Evolutionary conservation across 2,888 invertebrate species (phyloP).

Genomic region (Boloria euphrosyne): DNA sequence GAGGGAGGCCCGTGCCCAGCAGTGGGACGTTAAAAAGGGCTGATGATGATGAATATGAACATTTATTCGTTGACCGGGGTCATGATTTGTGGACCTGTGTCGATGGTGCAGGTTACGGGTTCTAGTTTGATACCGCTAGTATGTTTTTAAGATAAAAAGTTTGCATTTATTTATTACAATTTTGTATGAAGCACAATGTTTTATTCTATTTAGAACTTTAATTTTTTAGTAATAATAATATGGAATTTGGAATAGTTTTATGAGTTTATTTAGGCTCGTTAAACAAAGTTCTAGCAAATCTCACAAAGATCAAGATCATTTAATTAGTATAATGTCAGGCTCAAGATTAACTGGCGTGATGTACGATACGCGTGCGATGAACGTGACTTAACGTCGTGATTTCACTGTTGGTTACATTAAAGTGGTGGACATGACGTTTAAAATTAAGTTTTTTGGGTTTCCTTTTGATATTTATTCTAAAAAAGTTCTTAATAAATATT

Average conservation of each 20-base stretch:
- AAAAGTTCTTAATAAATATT: too few species aligned
- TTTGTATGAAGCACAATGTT: too few species aligned
- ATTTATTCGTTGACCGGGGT: too few species aligned
- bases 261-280: conserved; percentile 7
- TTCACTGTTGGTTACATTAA: conserved; percentile 34
- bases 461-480: background rate
- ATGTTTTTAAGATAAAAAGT: too few species aligned
- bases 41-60: too few species aligned
- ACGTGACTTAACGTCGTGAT: conserved; percentile 51
- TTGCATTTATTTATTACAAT: too few species aligned
- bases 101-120: too few species aligned
- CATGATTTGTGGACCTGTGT: too few species aligned
- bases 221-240: background rate
- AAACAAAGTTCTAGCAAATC: conserved; percentile 22
- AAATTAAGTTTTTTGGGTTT: conserved; percentile 7
- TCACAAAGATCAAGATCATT: conserved; percentile 43
- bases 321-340: conserved; percentile 49
- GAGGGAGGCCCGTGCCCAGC: too few species aligned
- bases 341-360: conserved; percentile 47
- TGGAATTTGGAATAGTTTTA: conserved; percentile 1
- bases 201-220: too few species aligned
- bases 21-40: too few species aligned
- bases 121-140: too few species aligned
- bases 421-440: conserved; percentile 8
- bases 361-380: conserved; percentile 44